A percentile compares a stretch with the other conserved stretches of the same genome.
Evolutionary conservation across 1,140 invertebrate species (phyloP).

Genomic region (Drosophila parvula): DNA sequence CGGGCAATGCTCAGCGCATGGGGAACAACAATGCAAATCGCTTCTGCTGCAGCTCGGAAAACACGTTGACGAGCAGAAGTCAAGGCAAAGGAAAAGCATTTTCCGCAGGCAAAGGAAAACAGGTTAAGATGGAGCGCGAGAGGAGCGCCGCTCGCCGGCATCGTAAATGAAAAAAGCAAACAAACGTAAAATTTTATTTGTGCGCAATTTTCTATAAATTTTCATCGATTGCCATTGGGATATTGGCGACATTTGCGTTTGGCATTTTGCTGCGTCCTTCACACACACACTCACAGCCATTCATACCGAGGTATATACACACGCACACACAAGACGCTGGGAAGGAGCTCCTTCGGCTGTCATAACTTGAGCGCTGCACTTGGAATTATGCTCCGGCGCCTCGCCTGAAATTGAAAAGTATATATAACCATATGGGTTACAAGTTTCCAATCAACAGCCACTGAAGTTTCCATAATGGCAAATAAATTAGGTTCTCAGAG

Average conservation of each 20-base stretch:
- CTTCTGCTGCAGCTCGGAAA: slow-evolving; percentile 53
- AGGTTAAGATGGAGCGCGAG: slow-evolving; percentile 28
- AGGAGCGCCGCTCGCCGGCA: slow-evolving; percentile 18
- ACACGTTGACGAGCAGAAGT: slow-evolving; percentile 64
- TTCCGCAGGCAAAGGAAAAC: slow-evolving; percentile 61
- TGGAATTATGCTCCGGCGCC: slow-evolving; percentile 61
- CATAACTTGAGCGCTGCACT: slow-evolving; percentile 74
- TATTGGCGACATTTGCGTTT: slow-evolving; percentile 83
- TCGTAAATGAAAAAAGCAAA: slow-evolving; percentile 82
- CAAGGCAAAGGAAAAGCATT: slow-evolving; percentile 61
- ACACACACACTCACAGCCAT: slow-evolving; percentile 14
- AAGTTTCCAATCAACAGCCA: slow-evolving; percentile 72
- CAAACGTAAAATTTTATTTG: slow-evolving; percentile 83
- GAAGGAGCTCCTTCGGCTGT: slow-evolving; percentile 26
- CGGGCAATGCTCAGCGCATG: slow-evolving; percentile 1
- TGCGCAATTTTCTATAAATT: slow-evolving; percentile 82
- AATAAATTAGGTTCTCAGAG: slow-evolving; percentile 69
- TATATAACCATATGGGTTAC: slow-evolving; percentile 15
- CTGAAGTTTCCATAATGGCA: slow-evolving; percentile 73
- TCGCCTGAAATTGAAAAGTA: slow-evolving; percentile 62
- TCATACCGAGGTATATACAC: slow-evolving; percentile 2
- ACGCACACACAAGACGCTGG: slow-evolving; percentile 20
- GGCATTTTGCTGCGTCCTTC: slow-evolving; percentile 76
- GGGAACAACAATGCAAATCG: slow-evolving; percentile 68
- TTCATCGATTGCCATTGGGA: slow-evolving; percentile 80